These are phyloP conservation scores for Cinclus mexicanus DNA, from an alignment of 2,113 vertebrate genomes.

Conservation along the genomic window DNA sequence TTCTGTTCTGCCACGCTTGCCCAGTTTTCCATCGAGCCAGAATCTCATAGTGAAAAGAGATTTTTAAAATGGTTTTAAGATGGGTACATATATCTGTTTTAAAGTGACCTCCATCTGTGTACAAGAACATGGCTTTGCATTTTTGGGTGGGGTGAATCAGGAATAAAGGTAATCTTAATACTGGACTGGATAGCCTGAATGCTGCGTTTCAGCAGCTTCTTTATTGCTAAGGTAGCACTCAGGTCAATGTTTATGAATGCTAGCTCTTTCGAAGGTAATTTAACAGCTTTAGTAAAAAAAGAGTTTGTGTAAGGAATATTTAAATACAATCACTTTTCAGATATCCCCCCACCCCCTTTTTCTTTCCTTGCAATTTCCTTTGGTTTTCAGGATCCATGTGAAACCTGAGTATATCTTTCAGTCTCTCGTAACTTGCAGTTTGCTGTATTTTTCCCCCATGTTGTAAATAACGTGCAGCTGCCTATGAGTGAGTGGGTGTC, in stretches of 20 bases:
- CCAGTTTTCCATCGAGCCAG: slow-evolving; percentile 9
- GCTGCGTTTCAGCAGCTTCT: background rate
- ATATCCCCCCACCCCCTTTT: accelerated
- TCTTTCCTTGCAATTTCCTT: background rate
- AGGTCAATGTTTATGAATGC: background rate
- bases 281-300: background rate
- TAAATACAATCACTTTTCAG: background rate
- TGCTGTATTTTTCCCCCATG: background rate
- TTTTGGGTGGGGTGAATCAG: background rate
- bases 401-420: background rate
- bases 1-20: background rate
- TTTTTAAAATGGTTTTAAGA: background rate
- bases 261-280: background rate
- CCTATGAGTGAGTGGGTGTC: background rate
- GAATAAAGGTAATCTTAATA: background rate
- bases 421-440: background rate
- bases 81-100: background rate
- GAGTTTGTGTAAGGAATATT: background rate
- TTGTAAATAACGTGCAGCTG: background rate
- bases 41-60: background rate
- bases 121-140: background rate
- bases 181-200: background rate
- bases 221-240: background rate
- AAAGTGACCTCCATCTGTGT: background rate
- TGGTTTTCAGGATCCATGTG: background rate